Evolutionary conservation across 2,113 vertebrate genomes (phyloP), one percentile per base, ranked within the genome.

Genomic region (Labrus mixtus): DNA sequence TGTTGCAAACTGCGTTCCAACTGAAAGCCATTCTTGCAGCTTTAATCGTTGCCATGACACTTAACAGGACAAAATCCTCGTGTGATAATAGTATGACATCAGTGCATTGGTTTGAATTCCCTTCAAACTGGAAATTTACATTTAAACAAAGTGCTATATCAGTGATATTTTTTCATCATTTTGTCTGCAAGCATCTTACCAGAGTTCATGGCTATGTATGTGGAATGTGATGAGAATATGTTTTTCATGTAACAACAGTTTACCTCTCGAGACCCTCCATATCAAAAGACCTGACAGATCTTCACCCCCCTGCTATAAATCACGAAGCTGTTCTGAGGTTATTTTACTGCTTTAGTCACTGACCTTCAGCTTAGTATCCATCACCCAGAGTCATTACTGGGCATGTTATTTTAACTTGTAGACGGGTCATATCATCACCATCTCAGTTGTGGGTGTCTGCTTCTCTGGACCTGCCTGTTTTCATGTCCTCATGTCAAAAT

Each of bases 371-470:
- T 68, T 45, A 53, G 45, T 63, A 70, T 81, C 73, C 25, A 33
- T 86, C 74, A 83, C 33, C 71, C 73, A 23, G 60, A 67, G 68
- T 67, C 79, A 64, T 63, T 46, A 67, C 41, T 5, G 29, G 57
- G 69, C 73, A 81, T 87, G 70, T 93, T 88, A 67, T 89, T 90
- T 89, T 73, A 79, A 78, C 79, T 76, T 48, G 33, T 45, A 48
- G 48, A 60, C 65, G 53, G 54, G 54, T 82, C 67, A 59, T 65
- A 65, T 81, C 68, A 41, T 56, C 76, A 60, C 61, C 54, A 12
- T 81, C 71, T 79, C 50, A 1, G 73, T 76, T 85, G 33, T 63
- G 61, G 41, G 12, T 62, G 54, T 73, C 65, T 48, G 37, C 45
- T 33, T 69, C 62, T 55, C 61, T 63, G 5, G 3, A 39, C 66